phyloP scores from a whole-genome alignment of 2,888 invertebrate species.

The Morinoia aosen region DNA sequence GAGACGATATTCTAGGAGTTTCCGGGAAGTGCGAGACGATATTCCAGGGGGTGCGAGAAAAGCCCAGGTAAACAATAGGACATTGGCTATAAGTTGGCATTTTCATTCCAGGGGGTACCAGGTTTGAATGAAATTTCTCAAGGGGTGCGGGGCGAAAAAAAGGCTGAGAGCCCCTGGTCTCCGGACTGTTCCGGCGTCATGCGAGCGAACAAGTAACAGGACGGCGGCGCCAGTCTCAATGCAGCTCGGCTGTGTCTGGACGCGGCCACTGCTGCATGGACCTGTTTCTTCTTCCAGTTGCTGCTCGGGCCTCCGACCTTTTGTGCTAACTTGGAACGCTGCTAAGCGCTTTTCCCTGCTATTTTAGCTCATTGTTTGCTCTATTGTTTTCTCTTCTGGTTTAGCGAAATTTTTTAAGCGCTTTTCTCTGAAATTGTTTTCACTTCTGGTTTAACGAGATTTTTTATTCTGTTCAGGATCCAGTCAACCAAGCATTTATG shows the following conservation, averaged over 20 bases:
- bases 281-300: constrained; percentile 4
- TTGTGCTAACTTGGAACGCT: background rate
- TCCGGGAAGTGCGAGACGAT: too few species aligned
- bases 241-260: background rate
- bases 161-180: too few species aligned
- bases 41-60: too few species aligned
- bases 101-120: too few species aligned
- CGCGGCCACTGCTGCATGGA: background rate
- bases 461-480: background rate
- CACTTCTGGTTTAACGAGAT: background rate
- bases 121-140: too few species aligned
- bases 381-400: background rate
- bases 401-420: background rate
- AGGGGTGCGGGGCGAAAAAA: too few species aligned
- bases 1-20: too few species aligned
- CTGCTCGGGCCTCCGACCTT: background rate
- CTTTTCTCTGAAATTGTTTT: background rate
- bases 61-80: too few species aligned
- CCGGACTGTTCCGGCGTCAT: background rate
- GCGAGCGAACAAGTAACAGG: background rate
- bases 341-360: background rate
- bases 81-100: too few species aligned
- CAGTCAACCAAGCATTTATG: background rate
- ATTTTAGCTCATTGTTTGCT: background rate
- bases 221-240: background rate